phyloP scores from a whole-genome alignment of 2,888 invertebrate species.

The Polia nebulosa region DNA sequence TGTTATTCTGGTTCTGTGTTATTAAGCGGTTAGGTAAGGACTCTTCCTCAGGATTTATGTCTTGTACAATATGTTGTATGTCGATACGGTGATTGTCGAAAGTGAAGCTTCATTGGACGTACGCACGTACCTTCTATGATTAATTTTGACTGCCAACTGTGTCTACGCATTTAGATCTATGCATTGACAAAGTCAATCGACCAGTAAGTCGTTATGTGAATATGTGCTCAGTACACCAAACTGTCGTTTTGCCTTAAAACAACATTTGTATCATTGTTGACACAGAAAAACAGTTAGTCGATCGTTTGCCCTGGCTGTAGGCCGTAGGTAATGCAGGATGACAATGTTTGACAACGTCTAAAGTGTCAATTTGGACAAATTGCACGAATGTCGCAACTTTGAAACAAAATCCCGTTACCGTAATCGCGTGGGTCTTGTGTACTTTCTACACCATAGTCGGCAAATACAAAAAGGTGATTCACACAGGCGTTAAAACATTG shows the following conservation, averaged over 20 bases:
- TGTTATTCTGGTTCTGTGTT: conserved; percentile 54
- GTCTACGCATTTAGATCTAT: not conserved
- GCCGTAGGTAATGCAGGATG: conserved; percentile 45
- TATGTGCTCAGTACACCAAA: conserved; percentile 28
- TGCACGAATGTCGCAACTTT: conserved; percentile 59
- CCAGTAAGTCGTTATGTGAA: conserved; percentile 12
- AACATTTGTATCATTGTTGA: conserved; percentile 35
- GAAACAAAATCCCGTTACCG: conserved; percentile 54
- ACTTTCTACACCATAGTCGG: conserved; percentile 48
- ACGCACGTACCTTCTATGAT: not conserved
- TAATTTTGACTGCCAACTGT: conserved; percentile 13
- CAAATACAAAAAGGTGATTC: conserved; percentile 57
- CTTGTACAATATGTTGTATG: not conserved
- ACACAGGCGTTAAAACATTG: conserved; percentile 53
- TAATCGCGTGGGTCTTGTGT: conserved; percentile 35
- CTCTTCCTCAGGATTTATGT: conserved; percentile 22
- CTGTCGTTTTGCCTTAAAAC: conserved; percentile 29
- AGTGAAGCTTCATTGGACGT: not conserved
- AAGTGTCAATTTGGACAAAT: conserved; percentile 63
- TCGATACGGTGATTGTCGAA: not conserved
- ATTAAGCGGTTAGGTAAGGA: conserved; percentile 47
- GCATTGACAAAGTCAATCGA: conserved; percentile 15
- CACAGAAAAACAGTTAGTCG: conserved; percentile 49
- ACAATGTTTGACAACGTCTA: conserved; percentile 59
- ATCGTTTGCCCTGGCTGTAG: conserved; percentile 33